Base-by-base conservation (phyloP, 2,888 invertebrate species). In the Lymantria monacha region DNA sequence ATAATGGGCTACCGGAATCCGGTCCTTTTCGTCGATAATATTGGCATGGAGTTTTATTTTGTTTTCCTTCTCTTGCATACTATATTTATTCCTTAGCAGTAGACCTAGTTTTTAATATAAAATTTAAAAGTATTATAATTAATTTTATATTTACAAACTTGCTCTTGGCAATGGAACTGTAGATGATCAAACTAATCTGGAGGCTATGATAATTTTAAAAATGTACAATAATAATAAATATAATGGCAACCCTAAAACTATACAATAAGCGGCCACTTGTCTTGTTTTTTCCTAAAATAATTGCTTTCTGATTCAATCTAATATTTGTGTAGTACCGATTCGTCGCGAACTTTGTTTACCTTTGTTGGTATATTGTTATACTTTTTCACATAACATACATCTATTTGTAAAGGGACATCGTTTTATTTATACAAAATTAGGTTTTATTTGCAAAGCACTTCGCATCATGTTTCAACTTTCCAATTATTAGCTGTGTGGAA, bases 281-380 rank as follows among this genome's bases (percentile, higher is more conserved):
- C 57, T 57, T 63, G 62, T 68, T 72, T n/a, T n/a, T 72, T 66
- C 70, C 67, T 59, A 66, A 62, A 69, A 74, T 73, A 74, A 79
- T 78, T 74, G 76, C 72, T 78, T 73, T 70, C 67, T 65, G 68
- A 68, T 70, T 63, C 64, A 55, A 69, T 66, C 59, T 63, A 64
- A 64, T 77, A 65, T 79, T 80, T 78, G 68, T 55, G 57, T 62
- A 63, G 56, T 52, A 56, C 63, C 61, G 46, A 49, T 61, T 57
- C 44, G 52, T 30, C 46, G 44, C 42, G 38, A 56, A 52, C 44
- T 54, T 59, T 61, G 65, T 57, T 55, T 63, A 53, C 65, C 67
- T 57, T 59, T 66, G 59, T 64, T 61, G 38, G 50, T 49, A 42
- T 49, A 49, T 49, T 64, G 64, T 64, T 64, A 44, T 50, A 56